phyloP scores from a whole-genome alignment of 2,888 invertebrate species.

The Agrotis exclamationis region DNA sequence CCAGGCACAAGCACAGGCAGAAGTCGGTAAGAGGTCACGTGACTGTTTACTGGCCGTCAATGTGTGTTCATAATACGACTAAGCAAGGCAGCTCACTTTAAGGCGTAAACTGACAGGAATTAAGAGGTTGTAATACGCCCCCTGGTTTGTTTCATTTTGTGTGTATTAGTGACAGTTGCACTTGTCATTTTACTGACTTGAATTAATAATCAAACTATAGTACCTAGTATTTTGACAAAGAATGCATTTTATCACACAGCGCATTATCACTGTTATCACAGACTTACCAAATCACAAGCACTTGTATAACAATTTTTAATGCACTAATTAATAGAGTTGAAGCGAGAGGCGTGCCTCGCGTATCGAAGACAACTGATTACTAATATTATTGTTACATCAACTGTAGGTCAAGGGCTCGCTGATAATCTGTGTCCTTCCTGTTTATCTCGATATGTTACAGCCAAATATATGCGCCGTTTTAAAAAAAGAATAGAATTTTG shows the following conservation, averaged over 20 bases:
- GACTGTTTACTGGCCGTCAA: too few species aligned
- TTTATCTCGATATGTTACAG: constrained; percentile 11
- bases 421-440: constrained; percentile 28
- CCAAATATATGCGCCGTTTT: not conserved
- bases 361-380: constrained; percentile 29
- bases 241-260: constrained; percentile 38
- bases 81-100: too few species aligned
- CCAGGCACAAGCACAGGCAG: too few species aligned
- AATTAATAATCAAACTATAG: too few species aligned
- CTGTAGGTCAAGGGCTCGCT: constrained; percentile 13
- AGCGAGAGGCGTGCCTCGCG: not conserved
- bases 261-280: not conserved
- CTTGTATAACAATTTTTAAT: not conserved
- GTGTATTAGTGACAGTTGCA: too few species aligned
- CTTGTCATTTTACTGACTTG: too few species aligned
- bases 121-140: too few species aligned
- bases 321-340: not conserved
- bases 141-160: too few species aligned
- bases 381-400: constrained; percentile 3
- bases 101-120: too few species aligned
- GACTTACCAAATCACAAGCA: constrained; percentile 19
- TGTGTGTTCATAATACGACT: too few species aligned
- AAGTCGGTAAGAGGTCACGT: too few species aligned
- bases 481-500: too few species aligned
- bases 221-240: not conserved